Conservation (phyloP, 2,113 vertebrate genomes). For the Pardalotus punctatus region DNA sequence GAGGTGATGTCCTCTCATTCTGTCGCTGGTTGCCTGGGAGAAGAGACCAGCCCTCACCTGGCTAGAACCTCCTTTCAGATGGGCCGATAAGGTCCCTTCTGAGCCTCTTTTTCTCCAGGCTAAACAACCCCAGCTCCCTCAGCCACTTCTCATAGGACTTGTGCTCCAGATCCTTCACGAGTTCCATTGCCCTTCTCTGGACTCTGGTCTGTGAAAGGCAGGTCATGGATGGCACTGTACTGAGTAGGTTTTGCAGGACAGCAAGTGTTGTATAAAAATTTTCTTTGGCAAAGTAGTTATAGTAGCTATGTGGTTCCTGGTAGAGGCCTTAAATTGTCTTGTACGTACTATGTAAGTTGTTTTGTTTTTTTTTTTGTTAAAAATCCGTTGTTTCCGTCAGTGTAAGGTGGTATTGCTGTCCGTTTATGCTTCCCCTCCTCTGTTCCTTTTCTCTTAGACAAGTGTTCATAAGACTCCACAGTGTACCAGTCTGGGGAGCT, state of each 20-base stretch:
- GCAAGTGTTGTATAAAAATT: not conserved
- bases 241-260: not conserved
- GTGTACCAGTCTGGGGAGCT: not conserved
- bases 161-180: not conserved
- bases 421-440: not conserved
- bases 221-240: rapidly evolving
- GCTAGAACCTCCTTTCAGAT: too few species aligned
- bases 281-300: not conserved
- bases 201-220: not conserved
- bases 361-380: not conserved
- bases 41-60: not conserved
- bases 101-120: not conserved
- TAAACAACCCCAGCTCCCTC: not conserved
- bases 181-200: not conserved
- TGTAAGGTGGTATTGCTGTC: not conserved
- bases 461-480: not conserved
- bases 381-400: not conserved
- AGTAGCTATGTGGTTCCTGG: not conserved
- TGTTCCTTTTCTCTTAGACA: not conserved
- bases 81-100: too few species aligned
- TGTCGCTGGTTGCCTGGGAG: not conserved
- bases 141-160: rapidly evolving
- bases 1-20: not conserved
- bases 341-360: not conserved
- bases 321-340: not conserved